Base-by-base conservation (phyloP, 2,888 invertebrate genomes). In the Morpho deidamia region DNA sequence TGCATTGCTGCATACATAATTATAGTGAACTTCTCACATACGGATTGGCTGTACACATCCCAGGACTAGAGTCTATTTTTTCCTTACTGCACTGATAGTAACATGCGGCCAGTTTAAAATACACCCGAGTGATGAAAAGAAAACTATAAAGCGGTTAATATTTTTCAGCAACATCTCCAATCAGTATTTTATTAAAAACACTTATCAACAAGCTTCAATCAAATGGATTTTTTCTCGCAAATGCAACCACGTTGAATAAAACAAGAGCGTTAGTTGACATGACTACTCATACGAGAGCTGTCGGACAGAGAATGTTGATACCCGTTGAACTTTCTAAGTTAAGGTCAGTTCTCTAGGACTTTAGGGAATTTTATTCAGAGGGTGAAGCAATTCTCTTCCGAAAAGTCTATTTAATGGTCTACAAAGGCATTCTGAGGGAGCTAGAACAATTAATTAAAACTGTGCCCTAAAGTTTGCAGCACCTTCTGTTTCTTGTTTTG, bases 121-220 rank as follows among this genome's bases (percentile, higher is more conserved):
- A n/a, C n/a, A n/a, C n/a, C n/a, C n/a, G n/a, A n/a, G n/a, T n/a
- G n/a, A n/a, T n/a, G n/a, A n/a, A n/a, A n/a, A n/a, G n/a, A n/a
- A n/a, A n/a, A n/a, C n/a, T n/a, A n/a, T n/a, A n/a, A n/a, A n/a
- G n/a, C n/a, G n/a, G n/a, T n/a, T n/a, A n/a, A n/a, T n/a, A n/a
- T n/a, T n/a, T n/a, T n/a, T n/a, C n/a, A n/a, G n/a, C n/a, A n/a
- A n/a, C n/a, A n/a, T n/a, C n/a, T n/a, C n/a, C n/a, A n/a, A n/a
- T n/a, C n/a, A n/a, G n/a, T n/a, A n/a, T n/a, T n/a, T n/a, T n/a
- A n/a, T n/a, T 82, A 81, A 83, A 81, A 81, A 78, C 74, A 71
- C 76, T 81, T 81, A 84, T 86, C 83, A 80, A 79, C 77, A 74
- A 82, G 81, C 82, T 83, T 80, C 84, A 84, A 87, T 87, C 82